Evolutionary conservation across 2,113 vertebrate species (phyloP).

Genomic region (Xiphophorus couchianus): DNA sequence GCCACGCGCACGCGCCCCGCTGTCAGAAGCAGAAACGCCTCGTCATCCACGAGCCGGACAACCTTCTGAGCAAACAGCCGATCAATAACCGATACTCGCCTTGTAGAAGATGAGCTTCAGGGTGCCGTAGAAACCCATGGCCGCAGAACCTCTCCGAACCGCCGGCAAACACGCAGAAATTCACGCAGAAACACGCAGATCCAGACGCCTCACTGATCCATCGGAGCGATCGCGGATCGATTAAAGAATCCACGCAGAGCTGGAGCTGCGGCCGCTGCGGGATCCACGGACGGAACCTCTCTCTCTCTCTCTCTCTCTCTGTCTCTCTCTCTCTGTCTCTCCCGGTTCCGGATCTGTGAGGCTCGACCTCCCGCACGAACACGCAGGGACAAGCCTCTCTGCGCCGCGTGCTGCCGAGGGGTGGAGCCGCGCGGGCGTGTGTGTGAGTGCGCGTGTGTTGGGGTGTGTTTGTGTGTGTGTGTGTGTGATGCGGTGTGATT

Average conservation of each 20-base stretch:
- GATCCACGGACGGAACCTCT: slow-evolving; percentile 14
- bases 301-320: slow-evolving; percentile 16
- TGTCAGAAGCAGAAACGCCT: slow-evolving; percentile 65
- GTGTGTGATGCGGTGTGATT: not conserved
- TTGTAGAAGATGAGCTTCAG: slow-evolving; percentile 98
- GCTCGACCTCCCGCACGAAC: slow-evolving; percentile 45
- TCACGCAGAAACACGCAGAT: not conserved
- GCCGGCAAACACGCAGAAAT: slow-evolving; percentile 34
- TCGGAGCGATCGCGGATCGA: slow-evolving; percentile 3
- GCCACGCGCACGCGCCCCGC: slow-evolving; percentile 39
- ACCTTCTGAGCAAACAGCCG: slow-evolving; percentile 5
- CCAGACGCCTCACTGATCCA: slow-evolving; percentile 36
- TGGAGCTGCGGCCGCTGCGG: slow-evolving; percentile 12
- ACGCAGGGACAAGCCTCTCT: slow-evolving; percentile 82
- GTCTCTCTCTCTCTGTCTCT: slow-evolving; percentile 21
- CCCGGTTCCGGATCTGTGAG: not conserved
- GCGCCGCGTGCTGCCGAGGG: slow-evolving; percentile 44
- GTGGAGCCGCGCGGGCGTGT: slow-evolving; percentile 1
- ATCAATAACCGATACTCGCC: slow-evolving; percentile 82
- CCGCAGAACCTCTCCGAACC: slow-evolving; percentile 74
- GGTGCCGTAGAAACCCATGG: slow-evolving; percentile 97
- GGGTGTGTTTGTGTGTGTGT: not conserved
- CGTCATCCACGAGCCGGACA: slow-evolving; percentile 52
- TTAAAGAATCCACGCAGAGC: not conserved
- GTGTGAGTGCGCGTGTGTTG: not conserved